Evolutionary conservation across 2,113 vertebrate genomes (phyloP).

Genomic region (Osmerus mordax): DNA sequence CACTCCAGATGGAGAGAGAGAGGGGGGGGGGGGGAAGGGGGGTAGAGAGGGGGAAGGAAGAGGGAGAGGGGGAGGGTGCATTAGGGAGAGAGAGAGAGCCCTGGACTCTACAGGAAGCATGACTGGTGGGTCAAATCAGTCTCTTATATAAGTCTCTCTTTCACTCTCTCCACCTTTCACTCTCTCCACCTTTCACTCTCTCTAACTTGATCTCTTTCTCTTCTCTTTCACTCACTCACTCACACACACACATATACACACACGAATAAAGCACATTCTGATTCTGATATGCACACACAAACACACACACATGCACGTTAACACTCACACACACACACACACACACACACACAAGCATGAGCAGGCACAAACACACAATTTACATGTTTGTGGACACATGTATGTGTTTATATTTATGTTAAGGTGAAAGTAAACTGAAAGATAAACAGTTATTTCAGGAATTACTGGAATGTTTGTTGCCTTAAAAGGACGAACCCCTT

Average conservation of each 20-base stretch:
- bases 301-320: slow-evolving; percentile 1
- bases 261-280: background rate
- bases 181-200: slow-evolving; percentile 35
- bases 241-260: background rate
- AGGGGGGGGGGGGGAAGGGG: slow-evolving; percentile 16
- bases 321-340: background rate
- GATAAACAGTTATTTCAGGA: slow-evolving; percentile 27
- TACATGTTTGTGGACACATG: background rate
- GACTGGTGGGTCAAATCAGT: slow-evolving; percentile 62
- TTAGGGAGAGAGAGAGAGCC: background rate
- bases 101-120: slow-evolving; percentile 50
- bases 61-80: slow-evolving; percentile 41
- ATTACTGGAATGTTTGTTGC: slow-evolving; percentile 4
- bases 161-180: slow-evolving; percentile 49
- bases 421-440: slow-evolving; percentile 13
- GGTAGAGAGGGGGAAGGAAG: slow-evolving; percentile 44
- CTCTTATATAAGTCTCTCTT: slow-evolving; percentile 43
- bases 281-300: background rate
- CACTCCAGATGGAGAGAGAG: slow-evolving; percentile 65
- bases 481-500: slow-evolving; percentile 36
- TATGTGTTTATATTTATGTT: slow-evolving; percentile 10
- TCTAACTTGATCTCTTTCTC: background rate
- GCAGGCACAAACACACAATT: slow-evolving; percentile 4
- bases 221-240: slow-evolving; percentile 7
- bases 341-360: background rate